Evolutionary conservation across 1,140 invertebrate species (phyloP), one percentile per base, ranked within the genome.

Genomic region (Halesus radiatus): DNA sequence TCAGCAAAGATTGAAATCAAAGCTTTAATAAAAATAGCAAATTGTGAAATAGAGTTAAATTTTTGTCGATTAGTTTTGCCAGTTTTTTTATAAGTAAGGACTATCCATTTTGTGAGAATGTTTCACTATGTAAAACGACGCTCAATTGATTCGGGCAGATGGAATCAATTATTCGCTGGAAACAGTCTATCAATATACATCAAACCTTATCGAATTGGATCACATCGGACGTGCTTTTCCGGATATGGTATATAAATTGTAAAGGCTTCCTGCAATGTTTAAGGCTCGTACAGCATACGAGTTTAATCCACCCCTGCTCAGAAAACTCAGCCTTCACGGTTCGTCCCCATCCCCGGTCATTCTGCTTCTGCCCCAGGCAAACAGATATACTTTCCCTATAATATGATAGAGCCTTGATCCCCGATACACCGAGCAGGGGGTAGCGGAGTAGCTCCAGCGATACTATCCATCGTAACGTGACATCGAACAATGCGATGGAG

Each of bases 401-500:
- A 64, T 64, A 64, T 64, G 32, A 64, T 64, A 64, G 62, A 29
- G 23, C 62, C 62, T 45, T 45, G 37, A 45, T 45, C 37, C 37
- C 37, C 37, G 37, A 45, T 45, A 54, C 37, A 22, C 72, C 45
- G 7, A 37, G 15, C 70, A 72, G 56, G 53, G 70, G 10, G 37
- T 3, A 45, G 32, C 10, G 37, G 37, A 45, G 37, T 13, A 45
- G 8, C 37, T 10, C 8, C 37, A 1, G 37, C 37, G 37, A 45
- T 45, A 45, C 37, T 45, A 45, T 45, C 37, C 37, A 79, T 79
- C 78, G 53, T 60, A 50, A 73, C 78, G 78, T 79, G 78, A 79
- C 78, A 62, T 79, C 78, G 29, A 79, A 74, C 78, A 79, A 79
- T 79, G 66, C 50, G 23, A 45, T 68, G 23, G 26, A 13, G 16